Base-by-base conservation (phyloP, 2,888 invertebrate genomes). In the Drosophila paranaensis region DNA sequence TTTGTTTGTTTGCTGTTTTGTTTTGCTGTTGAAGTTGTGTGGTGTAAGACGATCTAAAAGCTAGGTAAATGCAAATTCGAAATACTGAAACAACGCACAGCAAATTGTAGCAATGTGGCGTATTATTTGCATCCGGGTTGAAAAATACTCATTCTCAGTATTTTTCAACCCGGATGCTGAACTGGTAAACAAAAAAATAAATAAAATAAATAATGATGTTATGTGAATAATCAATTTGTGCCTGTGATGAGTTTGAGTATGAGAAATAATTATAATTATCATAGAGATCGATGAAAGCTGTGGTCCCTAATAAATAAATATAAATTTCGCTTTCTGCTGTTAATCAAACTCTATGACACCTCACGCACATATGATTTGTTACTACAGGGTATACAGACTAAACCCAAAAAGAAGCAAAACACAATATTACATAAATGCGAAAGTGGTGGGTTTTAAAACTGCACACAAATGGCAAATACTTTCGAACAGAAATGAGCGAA, bases 21-120 rank as follows among this genome's bases (percentile, higher is more conserved):
- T n/a, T n/a, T n/a, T n/a, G n/a, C n/a, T n/a, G n/a, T 30, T 56
- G 25, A 43, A 25, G 30, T 37, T 57, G 33, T 51, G 40, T 13
- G 11, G 35, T 57, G n/a, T 14, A 0, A 14, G 27, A 10, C 27
- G 14, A 16, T 27, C 27, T 6, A 63, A 42, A 64, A 14, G 14
- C 42, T 27, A 43, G 48, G 50, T 48, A 60, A 78, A 76, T 87
- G 66, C 73, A 79, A 73, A 78, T 81, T 83, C 73, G 56, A 50
- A 66, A 71, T 67, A 77, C 54, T 61, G 74, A 87, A 72, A 69
- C 82, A 87, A 87, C 77, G 84, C 68, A 81, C 77, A 61, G 67
- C 71, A 81, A 89, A 84, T 84, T 81, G 83, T 87, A 87, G 73
- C 74, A 73, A 81, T 63, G 60, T 27, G 20, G 5, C 37, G 30